Evolutionary conservation across 2,113 vertebrate species (phyloP), one percentile per base, ranked within the genome.

Genomic region (Neotoma lepida): DNA sequence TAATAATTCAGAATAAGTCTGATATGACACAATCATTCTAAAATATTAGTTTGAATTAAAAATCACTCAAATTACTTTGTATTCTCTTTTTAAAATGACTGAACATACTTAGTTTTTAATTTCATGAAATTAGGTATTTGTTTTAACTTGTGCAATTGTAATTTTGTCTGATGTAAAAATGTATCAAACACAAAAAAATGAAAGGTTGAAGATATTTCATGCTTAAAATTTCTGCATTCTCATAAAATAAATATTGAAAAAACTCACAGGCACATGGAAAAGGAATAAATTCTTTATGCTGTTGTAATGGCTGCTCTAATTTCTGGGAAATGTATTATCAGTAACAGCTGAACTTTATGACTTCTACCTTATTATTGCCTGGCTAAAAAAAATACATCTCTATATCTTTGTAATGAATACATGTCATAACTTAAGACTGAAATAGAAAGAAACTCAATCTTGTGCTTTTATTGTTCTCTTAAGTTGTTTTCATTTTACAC

Each of bases 201-300:
- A 81, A 64, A 61, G 49, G 6, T 74, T 3, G 51, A 70, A n/a
- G 12, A 12, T 24, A 1, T 81, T 74, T 66, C 12, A 28, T 73
- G 28, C 4, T 90, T 54, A 88, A 13, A 86, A 33, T 80, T 85
- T 74, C 22, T 81, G 76, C 41, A 88, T 54, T 88, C 33, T 71
- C 4, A 54, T 63, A 6, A 82, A 86, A 77, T 13, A 88, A 94
- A 85, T 15, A 85, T 24, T 24, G 9, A 66, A 82, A 51, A 6
- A 89, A 61, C 51, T n/a, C 30, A 85, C 10, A 85, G 0, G 4
- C 64, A 18, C 74, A 0, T 80, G 0, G 30, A 74, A 85, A 74
- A 35, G 8, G 39, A 86, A 76, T 85, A 78, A 28, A 6, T 9
- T 80, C 22, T 26, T 66, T 74, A 56, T 28, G 51, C 61, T 10